Evolutionary conservation across 2,888 invertebrate species (phyloP).

Genomic region (Torymus aiolomorphi): DNA sequence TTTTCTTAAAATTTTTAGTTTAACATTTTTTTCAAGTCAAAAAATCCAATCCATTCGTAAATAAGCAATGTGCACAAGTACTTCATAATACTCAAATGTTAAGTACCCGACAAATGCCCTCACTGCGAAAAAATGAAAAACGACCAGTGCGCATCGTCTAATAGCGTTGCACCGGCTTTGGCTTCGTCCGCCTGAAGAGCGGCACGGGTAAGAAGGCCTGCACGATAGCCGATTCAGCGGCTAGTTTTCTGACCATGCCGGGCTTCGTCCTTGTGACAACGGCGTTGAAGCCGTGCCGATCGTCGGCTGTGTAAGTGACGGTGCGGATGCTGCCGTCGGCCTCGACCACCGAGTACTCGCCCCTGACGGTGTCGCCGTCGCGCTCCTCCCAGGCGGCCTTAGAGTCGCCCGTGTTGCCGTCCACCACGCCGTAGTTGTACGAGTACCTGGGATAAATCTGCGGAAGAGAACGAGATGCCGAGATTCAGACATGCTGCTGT

Average conservation of each 20-base stretch:
- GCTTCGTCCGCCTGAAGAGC: conserved; percentile 30
- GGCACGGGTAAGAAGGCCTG: conserved; percentile 57
- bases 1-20: too few relatives aligned
- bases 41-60: too few relatives aligned
- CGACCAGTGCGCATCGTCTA: too few relatives aligned
- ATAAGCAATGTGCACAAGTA: too few relatives aligned
- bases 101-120: too few relatives aligned
- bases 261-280: conserved; percentile 65
- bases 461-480: neutral
- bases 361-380: conserved; percentile 68
- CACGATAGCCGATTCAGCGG: conserved; percentile 56
- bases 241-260: conserved; percentile 46
- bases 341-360: conserved; percentile 70
- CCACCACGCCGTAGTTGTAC: conserved; percentile 70
- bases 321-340: conserved; percentile 69
- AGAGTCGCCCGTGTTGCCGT: conserved; percentile 69
- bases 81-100: too few relatives aligned
- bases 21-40: too few relatives aligned
- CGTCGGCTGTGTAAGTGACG: conserved; percentile 69
- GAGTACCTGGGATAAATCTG: conserved; percentile 66
- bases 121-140: too few relatives aligned
- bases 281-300: conserved; percentile 68
- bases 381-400: conserved; percentile 71
- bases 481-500: neutral
- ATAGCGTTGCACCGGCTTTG: neutral